Evolutionary conservation across 2,113 vertebrate species (phyloP).

Genomic region (Rhinoderma darwinii): DNA sequence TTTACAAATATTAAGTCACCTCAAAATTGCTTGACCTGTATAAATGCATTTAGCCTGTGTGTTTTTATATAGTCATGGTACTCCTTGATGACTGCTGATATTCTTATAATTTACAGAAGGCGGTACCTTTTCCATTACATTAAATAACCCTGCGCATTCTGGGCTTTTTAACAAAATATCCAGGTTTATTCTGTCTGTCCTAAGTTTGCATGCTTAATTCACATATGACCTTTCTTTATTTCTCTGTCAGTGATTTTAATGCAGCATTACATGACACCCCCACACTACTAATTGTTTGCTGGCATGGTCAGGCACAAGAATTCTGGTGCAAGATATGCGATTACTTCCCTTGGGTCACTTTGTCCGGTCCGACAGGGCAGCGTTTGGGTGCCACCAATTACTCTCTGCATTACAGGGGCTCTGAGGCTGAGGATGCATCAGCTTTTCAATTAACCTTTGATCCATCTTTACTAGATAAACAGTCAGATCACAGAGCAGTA

Average conservation of each 20-base stretch:
- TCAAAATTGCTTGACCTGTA: neutral
- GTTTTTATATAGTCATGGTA: neutral
- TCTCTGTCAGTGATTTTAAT: conserved; percentile 7
- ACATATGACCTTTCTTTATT: neutral
- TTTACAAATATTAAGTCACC: neutral
- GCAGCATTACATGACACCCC: neutral
- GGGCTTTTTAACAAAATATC: too few species aligned
- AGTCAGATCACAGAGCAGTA: conserved; percentile 55
- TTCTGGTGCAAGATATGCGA: neutral
- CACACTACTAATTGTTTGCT: conserved; percentile 40
- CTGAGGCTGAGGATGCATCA: conserved; percentile 39
- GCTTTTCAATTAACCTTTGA: conserved; percentile 58
- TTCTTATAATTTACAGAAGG: neutral
- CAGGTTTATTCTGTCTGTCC: neutral
- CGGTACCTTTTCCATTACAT: neutral
- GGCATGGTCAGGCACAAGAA: conserved; percentile 24
- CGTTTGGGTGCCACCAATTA: conserved; percentile 54
- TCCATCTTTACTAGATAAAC: conserved; percentile 50
- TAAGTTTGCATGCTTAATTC: neutral
- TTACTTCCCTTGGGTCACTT: conserved; percentile 32
- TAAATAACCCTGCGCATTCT: too few species aligned
- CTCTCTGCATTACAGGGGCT: conserved; percentile 33
- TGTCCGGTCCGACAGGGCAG: conserved; percentile 27
- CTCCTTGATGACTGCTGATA: neutral
- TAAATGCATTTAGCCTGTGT: neutral